Evolutionary conservation across 2,797 vertebrate genomes (phyloP).

Genomic region (Tympanoctomys barrerae): DNA sequence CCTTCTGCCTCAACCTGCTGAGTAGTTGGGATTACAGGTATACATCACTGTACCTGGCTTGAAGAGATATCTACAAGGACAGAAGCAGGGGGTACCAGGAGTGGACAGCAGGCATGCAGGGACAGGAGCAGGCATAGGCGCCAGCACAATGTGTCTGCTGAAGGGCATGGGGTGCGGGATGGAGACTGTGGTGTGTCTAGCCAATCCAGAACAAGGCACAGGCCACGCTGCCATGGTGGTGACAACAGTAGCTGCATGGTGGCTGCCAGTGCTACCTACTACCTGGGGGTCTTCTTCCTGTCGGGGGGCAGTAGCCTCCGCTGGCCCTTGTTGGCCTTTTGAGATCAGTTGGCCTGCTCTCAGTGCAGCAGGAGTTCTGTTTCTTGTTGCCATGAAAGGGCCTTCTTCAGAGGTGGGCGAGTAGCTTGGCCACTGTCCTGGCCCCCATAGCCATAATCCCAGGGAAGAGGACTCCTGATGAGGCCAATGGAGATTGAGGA

Average conservation of each 20-base stretch:
- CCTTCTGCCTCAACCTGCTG: neutral
- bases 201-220: neutral
- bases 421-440: neutral
- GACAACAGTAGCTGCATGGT: fast-evolving
- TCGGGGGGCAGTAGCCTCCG: neutral
- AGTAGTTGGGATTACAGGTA: neutral
- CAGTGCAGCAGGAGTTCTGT: neutral
- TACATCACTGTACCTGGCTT: neutral
- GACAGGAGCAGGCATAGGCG: neutral
- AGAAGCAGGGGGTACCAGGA: neutral
- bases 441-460: neutral
- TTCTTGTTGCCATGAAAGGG: neutral
- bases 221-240: neutral
- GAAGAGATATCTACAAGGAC: neutral
- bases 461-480: neutral
- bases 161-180: neutral
- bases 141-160: neutral
- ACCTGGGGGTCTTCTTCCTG: neutral
- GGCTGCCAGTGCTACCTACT: neutral
- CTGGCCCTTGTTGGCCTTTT: neutral
- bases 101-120: neutral
- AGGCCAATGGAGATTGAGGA: neutral
- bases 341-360: neutral
- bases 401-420: neutral
- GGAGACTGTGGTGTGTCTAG: fast-evolving